Evolutionary conservation across 2,888 invertebrate species (phyloP).

Genomic region (Tiliacea aurago): DNA sequence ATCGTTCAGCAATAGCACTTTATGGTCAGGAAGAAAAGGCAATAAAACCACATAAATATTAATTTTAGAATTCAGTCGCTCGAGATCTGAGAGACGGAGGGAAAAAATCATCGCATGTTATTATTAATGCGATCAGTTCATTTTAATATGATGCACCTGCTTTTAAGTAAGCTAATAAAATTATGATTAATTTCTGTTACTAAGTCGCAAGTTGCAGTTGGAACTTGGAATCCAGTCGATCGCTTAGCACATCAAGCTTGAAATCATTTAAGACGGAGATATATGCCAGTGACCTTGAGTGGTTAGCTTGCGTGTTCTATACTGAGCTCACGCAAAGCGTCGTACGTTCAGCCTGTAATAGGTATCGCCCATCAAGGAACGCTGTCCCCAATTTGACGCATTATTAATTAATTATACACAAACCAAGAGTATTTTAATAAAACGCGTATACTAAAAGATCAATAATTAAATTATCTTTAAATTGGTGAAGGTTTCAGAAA

Average conservation of each 20-base stretch:
- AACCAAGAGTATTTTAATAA: no score
- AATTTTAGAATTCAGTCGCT: slow-evolving; percentile 74
- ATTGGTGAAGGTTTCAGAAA: no score
- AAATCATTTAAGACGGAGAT: no score
- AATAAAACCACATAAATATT: slow-evolving; percentile 79
- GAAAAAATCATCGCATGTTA: slow-evolving; percentile 67
- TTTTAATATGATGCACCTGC: slow-evolving; percentile 63
- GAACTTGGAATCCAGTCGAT: slow-evolving; percentile 5
- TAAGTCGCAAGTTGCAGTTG: slow-evolving; percentile 28
- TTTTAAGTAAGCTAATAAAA: slow-evolving; percentile 64
- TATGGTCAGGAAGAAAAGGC: slow-evolving; percentile 80
- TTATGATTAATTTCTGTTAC: slow-evolving; percentile 58
- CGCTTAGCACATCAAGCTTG: slow-evolving; percentile 31
- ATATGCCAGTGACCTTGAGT: no score
- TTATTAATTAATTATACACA: no score
- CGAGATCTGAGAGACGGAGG: slow-evolving; percentile 73
- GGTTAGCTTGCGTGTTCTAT: no score
- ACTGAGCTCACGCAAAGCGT: no score
- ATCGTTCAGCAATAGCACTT: slow-evolving; percentile 72
- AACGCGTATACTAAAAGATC: no score
- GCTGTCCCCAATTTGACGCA: no score
- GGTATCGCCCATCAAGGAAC: no score
- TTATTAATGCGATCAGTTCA: slow-evolving; percentile 60
- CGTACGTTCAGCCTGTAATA: no score
- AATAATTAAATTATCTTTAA: no score